Conservation (phyloP, 2,797 vertebrate species). For the Acanthurus leucopareius region DNA sequence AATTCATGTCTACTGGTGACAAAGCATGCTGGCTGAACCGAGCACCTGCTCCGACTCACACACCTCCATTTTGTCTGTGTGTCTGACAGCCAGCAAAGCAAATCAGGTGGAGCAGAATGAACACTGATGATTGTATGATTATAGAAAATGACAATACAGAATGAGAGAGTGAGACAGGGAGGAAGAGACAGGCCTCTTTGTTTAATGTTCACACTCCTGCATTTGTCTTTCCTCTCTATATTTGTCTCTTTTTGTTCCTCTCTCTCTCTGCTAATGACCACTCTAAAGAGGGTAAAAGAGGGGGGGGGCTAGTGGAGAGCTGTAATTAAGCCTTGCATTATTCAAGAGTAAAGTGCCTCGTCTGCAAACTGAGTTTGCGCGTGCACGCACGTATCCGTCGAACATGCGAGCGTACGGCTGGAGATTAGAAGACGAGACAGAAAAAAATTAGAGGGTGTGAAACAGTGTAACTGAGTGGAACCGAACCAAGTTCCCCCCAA, state of each 20-base stretch:
- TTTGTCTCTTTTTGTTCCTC: conserved; percentile 41
- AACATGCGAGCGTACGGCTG: conserved; percentile 1
- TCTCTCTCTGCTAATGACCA: conserved; percentile 68
- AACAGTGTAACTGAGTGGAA: conserved; percentile 33
- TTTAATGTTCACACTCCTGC: conserved; percentile 53
- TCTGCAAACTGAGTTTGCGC: conserved; percentile 46
- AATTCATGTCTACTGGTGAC: conserved; percentile 53
- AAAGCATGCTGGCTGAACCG: conserved; percentile 28
- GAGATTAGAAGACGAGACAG: conserved; percentile 26
- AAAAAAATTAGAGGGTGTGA: conserved; percentile 18
- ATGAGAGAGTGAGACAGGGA: neutral
- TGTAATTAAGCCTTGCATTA: conserved; percentile 75
- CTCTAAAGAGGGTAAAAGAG: conserved; percentile 49
- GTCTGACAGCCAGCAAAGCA: conserved; percentile 49
- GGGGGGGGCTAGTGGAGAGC: conserved; percentile 51
- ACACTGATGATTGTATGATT: conserved; percentile 61
- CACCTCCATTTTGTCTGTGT: conserved; percentile 54
- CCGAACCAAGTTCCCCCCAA: conserved; percentile 6
- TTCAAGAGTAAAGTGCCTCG: conserved; percentile 65
- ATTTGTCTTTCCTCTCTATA: conserved; percentile 56
- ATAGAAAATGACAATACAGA: conserved; percentile 51
- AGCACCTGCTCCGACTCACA: conserved; percentile 56
- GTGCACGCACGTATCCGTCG: neutral
- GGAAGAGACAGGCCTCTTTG: conserved; percentile 33
- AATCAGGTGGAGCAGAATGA: conserved; percentile 56